Base-by-base conservation (phyloP, 2,113 vertebrate species). In the Barnardius zonarius region DNA sequence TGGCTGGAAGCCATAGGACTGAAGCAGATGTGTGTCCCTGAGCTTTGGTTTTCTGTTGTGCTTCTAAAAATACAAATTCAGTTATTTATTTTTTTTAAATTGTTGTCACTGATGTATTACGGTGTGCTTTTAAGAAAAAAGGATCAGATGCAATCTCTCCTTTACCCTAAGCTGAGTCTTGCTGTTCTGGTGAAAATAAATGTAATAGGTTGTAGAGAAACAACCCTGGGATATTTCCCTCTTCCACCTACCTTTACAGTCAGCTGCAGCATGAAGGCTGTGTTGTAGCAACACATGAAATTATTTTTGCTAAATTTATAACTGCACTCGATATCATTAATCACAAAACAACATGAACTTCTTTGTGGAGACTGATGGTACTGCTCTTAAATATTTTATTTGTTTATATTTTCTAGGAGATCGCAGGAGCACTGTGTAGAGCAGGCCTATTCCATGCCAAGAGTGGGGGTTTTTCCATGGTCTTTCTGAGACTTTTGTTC, bases 11-110 rank as follows among this genome's bases (percentile, higher is more conserved):
- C 92, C 39, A 24, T 76, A 2, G 76, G 33, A 15, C 62, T 49
- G 66, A 7, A 79, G 88, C 93, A 93, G 91, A 87, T 91, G 92
- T n/a, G 51, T 70, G 75, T 83, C 80, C 92, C 79, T 76, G 77
- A 90, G 90, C 69, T 88, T 72, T 13, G n/a, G 80, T 69, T 94
- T 66, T 92, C 69, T 89, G 17, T 49, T 93, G 24, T 48, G 86
- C 66, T 86, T 77, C 86, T 79, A 68, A 91, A 95, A 92, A 89
- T 91, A 93, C 61, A 28, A 28, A 89, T 78, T 70, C 55, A 51
- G 23, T 82, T 49, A 8, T 49, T 76, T 81, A 73, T 27, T 67
- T 74, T 82, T 39, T 39, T 39, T 39, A 24, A 85, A 62, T 33
- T 37, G 43, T 68, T 72, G 86, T 35, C 24, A 17, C 28, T 44